Percentiles rank a stretch among this genome's conserved stretches.
Conservation (phyloP, 2,113 vertebrate species). For the Tretioscincus oriximinensis region DNA sequence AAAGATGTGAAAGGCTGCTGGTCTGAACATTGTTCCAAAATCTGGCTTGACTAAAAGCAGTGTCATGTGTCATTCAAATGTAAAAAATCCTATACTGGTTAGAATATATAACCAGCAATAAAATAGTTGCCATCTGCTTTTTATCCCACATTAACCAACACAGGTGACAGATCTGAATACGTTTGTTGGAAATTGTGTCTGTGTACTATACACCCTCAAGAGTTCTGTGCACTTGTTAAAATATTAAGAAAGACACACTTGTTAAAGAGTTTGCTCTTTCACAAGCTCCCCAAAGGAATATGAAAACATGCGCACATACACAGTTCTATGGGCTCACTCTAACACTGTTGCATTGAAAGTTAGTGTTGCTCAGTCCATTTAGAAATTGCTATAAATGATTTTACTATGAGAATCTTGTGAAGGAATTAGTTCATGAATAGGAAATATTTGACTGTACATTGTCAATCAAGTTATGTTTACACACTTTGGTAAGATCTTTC, state of each 20-base stretch:
- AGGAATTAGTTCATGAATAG: conserved; percentile 67
- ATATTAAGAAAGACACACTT: conserved; percentile 66
- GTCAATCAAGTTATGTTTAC: conserved; percentile 65
- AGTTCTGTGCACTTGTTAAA: conserved; percentile 65
- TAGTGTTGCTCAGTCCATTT: conserved; percentile 56
- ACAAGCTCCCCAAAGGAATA: conserved; percentile 55
- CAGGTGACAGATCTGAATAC: conserved; percentile 11
- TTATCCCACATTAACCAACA: neutral
- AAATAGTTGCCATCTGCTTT: neutral
- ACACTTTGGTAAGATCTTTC: conserved; percentile 63
- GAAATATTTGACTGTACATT: conserved; percentile 58
- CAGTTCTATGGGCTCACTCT: conserved; percentile 44
- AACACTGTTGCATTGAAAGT: conserved; percentile 58
- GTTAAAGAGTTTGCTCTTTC: conserved; percentile 65
- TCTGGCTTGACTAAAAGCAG: neutral
- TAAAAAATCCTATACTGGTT: neutral
- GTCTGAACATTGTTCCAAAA: neutral
- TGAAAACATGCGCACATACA: conserved; percentile 27
- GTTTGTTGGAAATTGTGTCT: conserved; percentile 45
- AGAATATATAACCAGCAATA: neutral
- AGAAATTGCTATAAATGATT: conserved; percentile 64
- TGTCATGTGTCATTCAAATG: neutral
- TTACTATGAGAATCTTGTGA: conserved; percentile 65
- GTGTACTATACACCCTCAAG: conserved; percentile 21
- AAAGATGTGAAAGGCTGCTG: neutral